phyloP scores from a whole-genome alignment of 2,888 invertebrate genomes.

The Boloria selene region DNA sequence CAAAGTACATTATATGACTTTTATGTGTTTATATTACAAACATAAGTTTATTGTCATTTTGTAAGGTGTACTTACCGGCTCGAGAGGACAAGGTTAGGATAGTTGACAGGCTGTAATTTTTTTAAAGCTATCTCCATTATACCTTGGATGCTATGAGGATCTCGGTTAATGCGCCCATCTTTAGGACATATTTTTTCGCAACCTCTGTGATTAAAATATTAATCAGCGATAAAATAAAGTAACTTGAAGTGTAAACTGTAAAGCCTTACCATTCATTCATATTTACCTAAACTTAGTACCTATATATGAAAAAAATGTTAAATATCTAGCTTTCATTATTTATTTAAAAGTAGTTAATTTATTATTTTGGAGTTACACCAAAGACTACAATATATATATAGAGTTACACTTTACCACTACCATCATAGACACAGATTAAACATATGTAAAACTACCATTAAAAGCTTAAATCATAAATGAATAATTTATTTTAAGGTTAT shows the following conservation, averaged over 20 bases:
- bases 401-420: too few species aligned
- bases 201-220: constrained; percentile 77
- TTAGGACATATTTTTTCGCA: constrained; percentile 85
- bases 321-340: constrained; percentile 86
- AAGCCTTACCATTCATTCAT: too few species aligned
- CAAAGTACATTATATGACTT: neutral
- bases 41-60: neutral
- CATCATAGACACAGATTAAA: too few species aligned
- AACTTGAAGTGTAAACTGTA: neutral
- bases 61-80: constrained; percentile 84
- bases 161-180: constrained; percentile 71
- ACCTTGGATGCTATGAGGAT: constrained; percentile 88
- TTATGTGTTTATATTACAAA: neutral
- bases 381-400: too few species aligned
- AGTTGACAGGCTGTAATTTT: constrained; percentile 78
- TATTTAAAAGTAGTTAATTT: too few species aligned
- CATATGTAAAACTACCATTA: too few species aligned
- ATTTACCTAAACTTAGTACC: constrained; percentile 88
- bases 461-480: too few species aligned
- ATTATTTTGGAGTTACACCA: too few species aligned
- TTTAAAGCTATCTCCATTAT: constrained; percentile 85
- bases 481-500: too few species aligned
- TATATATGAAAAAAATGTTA: constrained; percentile 89
- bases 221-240: neutral
- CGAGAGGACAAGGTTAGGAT: constrained; percentile 83